These are phyloP conservation scores for Drosophila guanche DNA, from an alignment of 1,140 invertebrate species.

Conservation along the genomic window DNA sequence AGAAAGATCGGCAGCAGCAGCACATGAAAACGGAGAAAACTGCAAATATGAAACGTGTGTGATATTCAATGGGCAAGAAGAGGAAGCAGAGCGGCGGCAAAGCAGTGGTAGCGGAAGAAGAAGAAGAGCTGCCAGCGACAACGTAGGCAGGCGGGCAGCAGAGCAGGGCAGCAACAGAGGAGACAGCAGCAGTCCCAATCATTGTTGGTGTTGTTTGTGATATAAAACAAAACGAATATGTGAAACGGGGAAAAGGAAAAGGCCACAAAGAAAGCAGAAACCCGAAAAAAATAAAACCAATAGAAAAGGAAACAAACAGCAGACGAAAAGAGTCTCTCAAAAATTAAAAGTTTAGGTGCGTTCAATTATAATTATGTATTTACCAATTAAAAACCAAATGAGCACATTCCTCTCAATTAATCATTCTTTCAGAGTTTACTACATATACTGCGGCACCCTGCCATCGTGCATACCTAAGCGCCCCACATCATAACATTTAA, in stretches of 20 bases:
- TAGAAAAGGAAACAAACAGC: too few species aligned
- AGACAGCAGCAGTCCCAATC: too few species aligned
- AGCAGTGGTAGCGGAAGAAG: conserved; percentile 18
- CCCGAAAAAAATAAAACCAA: neutral
- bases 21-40: conserved; percentile 36
- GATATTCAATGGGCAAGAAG: conserved; percentile 72
- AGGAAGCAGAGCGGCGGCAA: conserved; percentile 32
- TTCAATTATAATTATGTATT: too few species aligned
- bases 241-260: conserved; percentile 25
- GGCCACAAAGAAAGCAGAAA: conserved; percentile 8
- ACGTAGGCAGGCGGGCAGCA: conserved; percentile 39
- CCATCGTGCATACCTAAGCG: too few species aligned
- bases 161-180: conserved; percentile 5
- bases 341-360: too few species aligned
- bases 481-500: too few species aligned
- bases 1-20: neutral
- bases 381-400: too few species aligned
- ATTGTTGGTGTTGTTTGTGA: conserved; percentile 44
- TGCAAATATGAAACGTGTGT: conserved; percentile 78
- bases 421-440: too few species aligned
- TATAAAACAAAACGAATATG: conserved; percentile 21
- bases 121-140: conserved; percentile 2
- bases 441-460: too few species aligned
- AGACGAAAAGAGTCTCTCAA: too few species aligned
- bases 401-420: too few species aligned